Base-by-base conservation (phyloP, 2,797 vertebrate species). In the Pipistrellus pygmaeus region DNA sequence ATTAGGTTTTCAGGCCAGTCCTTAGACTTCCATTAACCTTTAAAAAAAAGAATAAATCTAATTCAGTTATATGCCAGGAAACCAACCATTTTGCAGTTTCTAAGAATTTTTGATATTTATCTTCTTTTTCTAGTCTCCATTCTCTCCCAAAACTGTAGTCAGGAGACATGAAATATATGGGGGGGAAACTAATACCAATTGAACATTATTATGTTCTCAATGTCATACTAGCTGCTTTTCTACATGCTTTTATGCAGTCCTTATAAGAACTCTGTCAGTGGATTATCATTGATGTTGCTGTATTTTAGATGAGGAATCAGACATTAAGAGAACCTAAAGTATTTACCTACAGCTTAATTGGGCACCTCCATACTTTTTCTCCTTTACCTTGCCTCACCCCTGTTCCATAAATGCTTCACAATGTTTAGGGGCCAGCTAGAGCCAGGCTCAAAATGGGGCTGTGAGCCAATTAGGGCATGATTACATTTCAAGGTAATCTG, bases 401-500 rank as follows among this genome's bases (percentile, higher is more conserved):
- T 46, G 3, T 82, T 78, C 14, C n/a, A 71, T 51, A 92, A 87
- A 71, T 2, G 6, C 13, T 46, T 93, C 41, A 55, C 1, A 32
- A 7, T 84, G 35, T 64, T 93, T 46, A 72, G 38, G 15, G 41
- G 20, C 17, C 8, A 41, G 2, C 32, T 41, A 62, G 38, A 88
- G 60, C 32, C 32, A 92, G 46, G 38, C 17, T 25, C 10, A 48
- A 18, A 85, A 76, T 15, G 32, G 18, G 17, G 13, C 35, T 81
- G 27, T 83, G 72, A 94, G 17, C 87, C 69, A 12, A 1, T 80
- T 76, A 77, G 68, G 44, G 1, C 68, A 53, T 78, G 20, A 76
- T 5, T 96, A 48, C 82, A 85, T 93, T 85, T 91, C 55, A 75
- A 96, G 51, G 5, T 38, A 87, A 71, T 68, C 8, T 76, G 46